phyloP scores from a whole-genome alignment of 1,140 invertebrate genomes.

The Homarus americanus region DNA sequence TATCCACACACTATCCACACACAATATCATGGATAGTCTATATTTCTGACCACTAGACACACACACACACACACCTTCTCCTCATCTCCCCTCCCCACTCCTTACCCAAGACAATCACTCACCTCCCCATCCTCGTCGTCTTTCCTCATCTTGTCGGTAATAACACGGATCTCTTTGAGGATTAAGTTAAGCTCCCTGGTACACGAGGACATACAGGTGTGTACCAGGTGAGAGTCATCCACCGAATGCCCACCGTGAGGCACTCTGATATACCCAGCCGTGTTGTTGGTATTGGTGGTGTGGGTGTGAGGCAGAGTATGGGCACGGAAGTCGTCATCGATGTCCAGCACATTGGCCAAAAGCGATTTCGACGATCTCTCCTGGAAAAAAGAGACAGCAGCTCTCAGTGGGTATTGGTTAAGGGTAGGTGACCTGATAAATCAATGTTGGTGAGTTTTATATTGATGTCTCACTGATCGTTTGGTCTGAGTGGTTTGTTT shows the following conservation, averaged over 20 bases:
- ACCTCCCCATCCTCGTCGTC: conserved; percentile 93
- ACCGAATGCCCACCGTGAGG: conserved; percentile 73
- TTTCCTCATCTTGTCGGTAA: conserved; percentile 90
- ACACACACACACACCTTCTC: background rate
- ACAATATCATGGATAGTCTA: no score
- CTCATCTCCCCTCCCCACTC: background rate
- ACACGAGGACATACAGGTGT: conserved; percentile 82
- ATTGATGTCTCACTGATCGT: no score
- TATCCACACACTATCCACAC: background rate
- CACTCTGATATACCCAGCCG: conserved; percentile 75
- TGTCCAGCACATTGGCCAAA: conserved; percentile 92
- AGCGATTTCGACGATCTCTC: conserved; percentile 90
- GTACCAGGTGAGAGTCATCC: conserved; percentile 81
- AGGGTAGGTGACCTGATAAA: no score
- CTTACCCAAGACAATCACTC: no score
- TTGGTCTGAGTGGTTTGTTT: no score
- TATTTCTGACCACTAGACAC: background rate
- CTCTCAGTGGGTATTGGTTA: no score
- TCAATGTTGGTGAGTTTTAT: no score
- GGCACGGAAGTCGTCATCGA: conserved; percentile 91
- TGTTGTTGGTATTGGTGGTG: conserved; percentile 77
- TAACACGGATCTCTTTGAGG: conserved; percentile 94
- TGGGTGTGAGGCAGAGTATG: conserved; percentile 77
- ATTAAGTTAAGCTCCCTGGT: conserved; percentile 94
- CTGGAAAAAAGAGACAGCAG: conserved; percentile 78